Base-by-base conservation (phyloP, 2,888 invertebrate genomes). In the Trilocha varians region DNA sequence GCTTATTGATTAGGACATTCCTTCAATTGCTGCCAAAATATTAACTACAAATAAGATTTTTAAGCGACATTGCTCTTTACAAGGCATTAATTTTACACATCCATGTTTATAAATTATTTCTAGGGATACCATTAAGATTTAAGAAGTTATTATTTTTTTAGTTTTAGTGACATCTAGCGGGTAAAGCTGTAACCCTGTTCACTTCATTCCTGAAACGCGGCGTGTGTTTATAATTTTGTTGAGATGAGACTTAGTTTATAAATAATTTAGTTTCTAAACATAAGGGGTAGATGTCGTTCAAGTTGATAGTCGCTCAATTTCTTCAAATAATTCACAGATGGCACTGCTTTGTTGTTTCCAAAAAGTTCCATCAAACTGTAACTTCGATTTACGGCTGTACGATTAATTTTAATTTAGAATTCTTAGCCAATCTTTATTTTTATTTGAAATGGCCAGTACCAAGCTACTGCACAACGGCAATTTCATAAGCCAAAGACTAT, bases 1-100 rank as follows among this genome's bases (percentile, higher is more conserved):
- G 69, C 69, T 53, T 52, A 47, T 41, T 41, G 45, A 53, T 54
- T 43, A 48, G 48, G 43, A 50, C 52, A 40, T 41, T 50, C 42
- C 53, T 53, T 47, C 49, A 50, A 54, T 39, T 36, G 13, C 13
- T 32, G 13, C 13, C 13, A 32, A 14, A 13, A 15, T 32, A n/a
- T 13, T n/a, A 3, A 13, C 13, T 13, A 34, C 11, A 14, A 34
- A 3, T n/a, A 13, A n/a, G 3, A 14, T 2, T 34, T 14, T n/a
- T 34, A n/a, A 14, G 5, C 8, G 15, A 14, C 11, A 8, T 14
- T 34, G 13, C 13, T 3, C n/a, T 34, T 9, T 9, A 3, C 3
- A 34, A 34, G 8, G 13, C 15, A 34, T 6, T 4, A n/a, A 2
- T 8, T 1, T 34, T n/a, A n/a, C n/a, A n/a, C n/a, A n/a, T n/a